Evolutionary conservation across 1,140 invertebrate genomes (phyloP).

Genomic region (Drosophila malerkotliana): DNA sequence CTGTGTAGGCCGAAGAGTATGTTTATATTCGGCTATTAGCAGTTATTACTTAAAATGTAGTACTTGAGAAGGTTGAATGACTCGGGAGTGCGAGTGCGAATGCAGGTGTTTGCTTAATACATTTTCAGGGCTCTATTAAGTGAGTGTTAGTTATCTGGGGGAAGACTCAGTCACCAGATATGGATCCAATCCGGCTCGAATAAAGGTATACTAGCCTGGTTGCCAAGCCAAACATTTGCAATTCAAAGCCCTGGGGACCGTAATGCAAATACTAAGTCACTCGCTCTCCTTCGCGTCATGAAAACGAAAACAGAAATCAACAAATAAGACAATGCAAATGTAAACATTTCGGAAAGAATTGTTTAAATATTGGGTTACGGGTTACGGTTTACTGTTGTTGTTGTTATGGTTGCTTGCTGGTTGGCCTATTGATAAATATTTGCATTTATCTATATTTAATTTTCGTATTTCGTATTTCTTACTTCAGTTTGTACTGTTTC

Average conservation of each 20-base stretch:
- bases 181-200: constrained; percentile 11
- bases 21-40: constrained; percentile 16
- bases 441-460: constrained; percentile 62
- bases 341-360: constrained; percentile 56
- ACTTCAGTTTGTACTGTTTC: constrained; percentile 28
- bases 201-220: neutral
- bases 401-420: no score
- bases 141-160: constrained; percentile 55
- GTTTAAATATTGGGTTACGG: constrained; percentile 54
- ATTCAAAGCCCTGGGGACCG: constrained; percentile 48
- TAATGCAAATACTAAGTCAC: constrained; percentile 31
- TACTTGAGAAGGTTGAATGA: constrained; percentile 46
- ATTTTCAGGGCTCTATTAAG: constrained; percentile 47
- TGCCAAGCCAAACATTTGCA: constrained; percentile 51
- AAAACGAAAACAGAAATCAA: constrained; percentile 36
- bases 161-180: constrained; percentile 20
- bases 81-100: constrained; percentile 13
- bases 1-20: neutral
- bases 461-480: constrained; percentile 21
- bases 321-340: constrained; percentile 56
- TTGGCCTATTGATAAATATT: constrained; percentile 52
- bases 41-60: constrained; percentile 25
- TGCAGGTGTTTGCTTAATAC: constrained; percentile 40
- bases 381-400: no score
- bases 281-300: constrained; percentile 6